Conservation (phyloP, 2,797 vertebrate genomes). For the Sebastes hubbsi region DNA sequence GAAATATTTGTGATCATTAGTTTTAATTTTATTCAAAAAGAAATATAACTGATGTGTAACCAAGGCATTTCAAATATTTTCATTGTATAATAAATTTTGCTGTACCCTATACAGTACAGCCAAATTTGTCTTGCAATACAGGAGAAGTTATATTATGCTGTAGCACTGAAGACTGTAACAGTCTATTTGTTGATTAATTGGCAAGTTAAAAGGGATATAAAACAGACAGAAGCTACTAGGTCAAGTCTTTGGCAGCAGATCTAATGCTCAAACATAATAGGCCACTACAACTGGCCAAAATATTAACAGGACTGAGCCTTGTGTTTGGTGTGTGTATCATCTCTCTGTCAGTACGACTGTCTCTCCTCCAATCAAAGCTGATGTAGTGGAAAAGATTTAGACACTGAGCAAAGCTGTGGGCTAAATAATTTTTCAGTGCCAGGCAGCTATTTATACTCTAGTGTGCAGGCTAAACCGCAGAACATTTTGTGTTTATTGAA, state of each 20-base stretch:
- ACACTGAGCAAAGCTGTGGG: conserved; percentile 20
- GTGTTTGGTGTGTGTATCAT: conserved; percentile 12
- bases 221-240: background rate
- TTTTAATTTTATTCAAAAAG: background rate
- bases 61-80: background rate
- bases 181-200: background rate
- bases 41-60: background rate
- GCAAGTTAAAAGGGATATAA: background rate
- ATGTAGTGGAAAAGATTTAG: conserved; percentile 8
- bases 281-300: background rate
- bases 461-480: background rate
- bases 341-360: conserved; percentile 7
- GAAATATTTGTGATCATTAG: background rate
- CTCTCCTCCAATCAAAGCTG: conserved; percentile 17
- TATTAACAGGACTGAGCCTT: background rate
- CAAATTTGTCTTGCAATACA: background rate
- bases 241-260: background rate
- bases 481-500: background rate
- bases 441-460: background rate
- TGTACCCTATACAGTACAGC: background rate
- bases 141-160: background rate
- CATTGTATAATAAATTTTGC: background rate
- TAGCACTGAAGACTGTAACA: background rate
- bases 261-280: background rate
- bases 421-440: conserved; percentile 25